Conservation (phyloP, 1,140 invertebrate genomes). For the Aphis craccivora region DNA sequence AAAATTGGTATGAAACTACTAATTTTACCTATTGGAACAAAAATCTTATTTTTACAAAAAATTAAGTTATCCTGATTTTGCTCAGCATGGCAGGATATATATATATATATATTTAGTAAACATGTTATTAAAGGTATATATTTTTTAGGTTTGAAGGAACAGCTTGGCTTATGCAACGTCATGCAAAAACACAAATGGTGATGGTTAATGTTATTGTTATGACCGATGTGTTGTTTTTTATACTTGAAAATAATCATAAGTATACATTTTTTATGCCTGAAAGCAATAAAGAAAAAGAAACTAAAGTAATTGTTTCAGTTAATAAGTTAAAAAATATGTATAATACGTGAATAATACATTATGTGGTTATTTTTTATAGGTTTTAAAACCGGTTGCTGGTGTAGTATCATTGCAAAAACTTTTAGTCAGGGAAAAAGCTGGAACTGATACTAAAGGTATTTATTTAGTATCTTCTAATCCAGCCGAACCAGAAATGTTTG, state of each 20-base stretch:
- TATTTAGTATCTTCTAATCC: conserved; percentile 89
- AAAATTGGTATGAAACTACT: too few species aligned
- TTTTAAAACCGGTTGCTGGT: conserved; percentile 69
- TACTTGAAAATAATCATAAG: conserved; percentile 85
- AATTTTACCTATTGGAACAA: too few species aligned
- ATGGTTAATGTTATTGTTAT: conserved; percentile 89
- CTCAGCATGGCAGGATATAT: background rate
- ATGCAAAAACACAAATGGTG: conserved; percentile 82
- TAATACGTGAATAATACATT: background rate
- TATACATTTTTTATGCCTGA: conserved; percentile 87
- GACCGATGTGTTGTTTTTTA: conserved; percentile 89
- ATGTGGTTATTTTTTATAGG: conserved; percentile 46
- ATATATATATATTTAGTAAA: background rate
- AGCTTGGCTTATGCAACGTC: conserved; percentile 82
- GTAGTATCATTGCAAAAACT: conserved; percentile 90
- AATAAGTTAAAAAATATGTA: background rate
- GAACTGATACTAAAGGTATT: conserved; percentile 84
- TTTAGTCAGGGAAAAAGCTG: conserved; percentile 90
- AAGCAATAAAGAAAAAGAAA: conserved; percentile 69
- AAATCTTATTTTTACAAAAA: too few species aligned
- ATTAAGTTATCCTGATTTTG: too few species aligned
- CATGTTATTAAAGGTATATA: conserved; percentile 42
- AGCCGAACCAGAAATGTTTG: conserved; percentile 92
- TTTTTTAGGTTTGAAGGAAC: conserved; percentile 79
- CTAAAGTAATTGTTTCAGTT: conserved; percentile 22